Base-by-base conservation (phyloP, 1,140 invertebrate species). In the Choristoneura fumiferana region DNA sequence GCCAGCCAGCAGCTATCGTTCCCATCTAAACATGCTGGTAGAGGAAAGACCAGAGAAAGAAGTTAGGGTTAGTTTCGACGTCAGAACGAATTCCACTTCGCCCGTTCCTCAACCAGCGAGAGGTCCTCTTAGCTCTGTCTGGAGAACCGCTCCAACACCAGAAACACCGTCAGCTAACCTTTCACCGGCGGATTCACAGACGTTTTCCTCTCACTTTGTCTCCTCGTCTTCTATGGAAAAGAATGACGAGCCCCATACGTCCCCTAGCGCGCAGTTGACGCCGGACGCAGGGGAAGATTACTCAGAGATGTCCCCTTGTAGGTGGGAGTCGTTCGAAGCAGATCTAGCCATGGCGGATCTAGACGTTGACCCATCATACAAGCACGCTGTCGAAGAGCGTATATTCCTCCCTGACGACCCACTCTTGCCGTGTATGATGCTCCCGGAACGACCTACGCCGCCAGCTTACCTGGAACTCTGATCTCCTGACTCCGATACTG, bases 161-260 rank as follows among this genome's bases (percentile, higher is more conserved):
- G 91, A 92, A 64, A 92, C 91, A 0, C 91, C 91, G 8, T 89
- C 89, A n/a, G 90, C 91, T 12, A 92, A 92, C 67, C 81, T 92
- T 1, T 92, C 91, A 5, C 91, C 91, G 54, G 91, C 86, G 40
- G 91, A 91, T 49, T 90, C 84, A 37, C 90, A 91, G 72, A 91
- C 90, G 29, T 91, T 91, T 65, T 91, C 91, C 13, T 91, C 91
- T n/a, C 90, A 91, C 73, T 91, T 91, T 65, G 91, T 91, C 0
- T 92, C 91, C 2, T 82, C 90, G 9, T 90, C 83, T 22, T 91
- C 90, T 65, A 86, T 91, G 49, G 85, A 89, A 60, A 84, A 70
- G 62, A 83, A 83, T 35, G 80, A 81, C 56, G 78, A 75, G 34
- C 80, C 81, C 54, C 81, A 81, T 10, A 86, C 89, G n/a, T 91